phyloP scores from a whole-genome alignment of 2,888 invertebrate species.

The Listrodromus nycthemerus region DNA sequence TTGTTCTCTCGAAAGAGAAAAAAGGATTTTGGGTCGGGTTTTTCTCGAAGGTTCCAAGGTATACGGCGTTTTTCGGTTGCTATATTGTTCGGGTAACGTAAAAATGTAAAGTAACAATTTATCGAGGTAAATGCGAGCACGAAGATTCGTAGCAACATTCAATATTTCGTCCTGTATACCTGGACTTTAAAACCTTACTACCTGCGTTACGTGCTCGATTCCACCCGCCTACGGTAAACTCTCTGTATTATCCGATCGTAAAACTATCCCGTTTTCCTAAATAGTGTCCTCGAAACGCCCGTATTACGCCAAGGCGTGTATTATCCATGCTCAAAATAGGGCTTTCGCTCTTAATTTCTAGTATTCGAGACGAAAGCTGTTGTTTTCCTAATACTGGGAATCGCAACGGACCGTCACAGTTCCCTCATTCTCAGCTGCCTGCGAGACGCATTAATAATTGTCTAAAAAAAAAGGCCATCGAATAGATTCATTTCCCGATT shows the following conservation, averaged over 20 bases:
- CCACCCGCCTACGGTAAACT: conserved; percentile 38
- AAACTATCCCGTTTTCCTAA: conserved; percentile 46
- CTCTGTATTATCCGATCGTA: conserved; percentile 43
- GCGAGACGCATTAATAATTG: neutral
- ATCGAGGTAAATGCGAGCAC: conserved; percentile 15
- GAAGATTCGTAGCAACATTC: conserved; percentile 33
- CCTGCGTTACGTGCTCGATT: conserved; percentile 41
- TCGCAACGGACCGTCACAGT: neutral
- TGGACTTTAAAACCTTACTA: conserved; percentile 41
- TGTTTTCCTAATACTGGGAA: neutral
- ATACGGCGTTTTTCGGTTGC: neutral
- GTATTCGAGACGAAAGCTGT: conserved; percentile 38
- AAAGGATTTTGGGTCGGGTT: conserved; percentile 27
- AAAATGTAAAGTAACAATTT: neutral
- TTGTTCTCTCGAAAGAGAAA: conserved; percentile 54
- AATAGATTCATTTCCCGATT: neutral
- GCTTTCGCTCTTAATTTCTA: conserved; percentile 13
- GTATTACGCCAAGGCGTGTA: conserved; percentile 36
- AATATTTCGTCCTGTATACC: conserved; percentile 42
- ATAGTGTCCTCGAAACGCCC: conserved; percentile 26
- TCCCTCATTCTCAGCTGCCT: neutral
- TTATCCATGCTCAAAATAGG: conserved; percentile 52
- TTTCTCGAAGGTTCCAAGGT: neutral
- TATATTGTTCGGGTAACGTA: neutral
- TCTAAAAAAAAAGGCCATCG: neutral